Conservation (phyloP, 2,797 vertebrate genomes). For the Lindbergichthys nudifrons region DNA sequence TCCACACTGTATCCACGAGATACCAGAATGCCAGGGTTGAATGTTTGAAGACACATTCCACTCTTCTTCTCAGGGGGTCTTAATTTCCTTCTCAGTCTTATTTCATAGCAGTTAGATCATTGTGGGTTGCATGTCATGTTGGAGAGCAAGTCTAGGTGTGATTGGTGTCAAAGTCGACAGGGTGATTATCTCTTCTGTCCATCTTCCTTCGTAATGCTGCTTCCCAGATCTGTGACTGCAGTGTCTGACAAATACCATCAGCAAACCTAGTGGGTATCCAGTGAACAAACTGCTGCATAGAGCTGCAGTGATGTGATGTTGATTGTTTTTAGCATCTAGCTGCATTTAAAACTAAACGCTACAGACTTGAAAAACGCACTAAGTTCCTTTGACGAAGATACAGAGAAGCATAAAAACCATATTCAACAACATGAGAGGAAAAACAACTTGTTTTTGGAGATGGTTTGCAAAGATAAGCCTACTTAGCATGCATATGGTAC, state of each 20-base stretch:
- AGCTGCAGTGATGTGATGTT: not conserved
- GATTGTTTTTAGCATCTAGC: not conserved
- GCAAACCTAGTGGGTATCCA: constrained; percentile 3
- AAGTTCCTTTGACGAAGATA: not conserved
- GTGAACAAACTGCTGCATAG: not conserved
- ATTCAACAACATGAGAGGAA: not conserved
- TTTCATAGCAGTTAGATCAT: constrained; percentile 3
- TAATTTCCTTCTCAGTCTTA: not conserved
- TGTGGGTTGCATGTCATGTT: not conserved
- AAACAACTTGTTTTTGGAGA: not conserved
- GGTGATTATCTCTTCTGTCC: not conserved
- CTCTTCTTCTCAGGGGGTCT: not conserved
- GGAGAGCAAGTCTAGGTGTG: not conserved
- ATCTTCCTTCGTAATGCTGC: not conserved
- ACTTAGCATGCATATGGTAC: not conserved
- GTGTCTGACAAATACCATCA: not conserved
- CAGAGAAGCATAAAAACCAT: not conserved
- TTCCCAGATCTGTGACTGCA: not conserved
- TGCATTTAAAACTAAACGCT: not conserved
- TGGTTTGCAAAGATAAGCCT: not conserved
- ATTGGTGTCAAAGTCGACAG: not conserved
- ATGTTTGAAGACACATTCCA: constrained; percentile 16
- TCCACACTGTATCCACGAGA: no score
- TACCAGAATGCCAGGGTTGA: constrained; percentile 5
- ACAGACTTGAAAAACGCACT: not conserved